Base-by-base conservation (phyloP, 2,888 invertebrate species). In the Athalia cordata region DNA sequence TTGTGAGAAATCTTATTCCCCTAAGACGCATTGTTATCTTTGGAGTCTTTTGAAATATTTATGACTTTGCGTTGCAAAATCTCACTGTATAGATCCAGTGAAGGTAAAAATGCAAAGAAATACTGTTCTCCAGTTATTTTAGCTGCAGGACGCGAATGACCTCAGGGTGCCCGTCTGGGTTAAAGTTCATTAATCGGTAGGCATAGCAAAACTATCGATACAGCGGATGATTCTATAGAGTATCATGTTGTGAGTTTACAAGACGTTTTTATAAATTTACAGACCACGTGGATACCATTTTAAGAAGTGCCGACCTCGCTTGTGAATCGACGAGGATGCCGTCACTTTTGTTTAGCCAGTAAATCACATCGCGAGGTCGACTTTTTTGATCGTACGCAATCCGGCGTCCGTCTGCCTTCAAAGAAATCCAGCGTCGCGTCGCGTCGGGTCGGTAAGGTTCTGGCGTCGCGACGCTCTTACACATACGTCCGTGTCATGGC, bases 361-460 rank as follows among this genome's bases (percentile, higher is more conserved):
- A 78, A 78, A 78, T 78, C 78, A 78, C 78, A 64, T 64, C 47
- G 68, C 78, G 74, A 78, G 78, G 72, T 72, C 72, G 52, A 78
- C 74, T 52, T 78, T 75, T 75, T 64, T 61, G 29, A 75, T 72
- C 57, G 47, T 47, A 11, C 72, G 72, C 59, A 15, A 59, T 72
- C 72, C 70, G 47, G 47, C n/a, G 59, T 47, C 45, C 45, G 13
- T 59, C 72, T 72, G 72, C 72, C 72, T 72, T 72, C 72, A 72
- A 72, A 72, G 72, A 72, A 72, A 72, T 72, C 47, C 45, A 47
- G 57, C 59, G 52, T 57, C n/a, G 45, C 59, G 52, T 57, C n/a
- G 45, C 13, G 13, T 29, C 11, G 72, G 59, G 59, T 72, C 59
- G 29, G 29, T 29, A 29, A 29, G 29, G 29, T 29, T 29, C 29